Evolutionary conservation across 1,140 invertebrate genomes (phyloP), one percentile per base, ranked within the genome.

Genomic region (Cotesia typhae): DNA sequence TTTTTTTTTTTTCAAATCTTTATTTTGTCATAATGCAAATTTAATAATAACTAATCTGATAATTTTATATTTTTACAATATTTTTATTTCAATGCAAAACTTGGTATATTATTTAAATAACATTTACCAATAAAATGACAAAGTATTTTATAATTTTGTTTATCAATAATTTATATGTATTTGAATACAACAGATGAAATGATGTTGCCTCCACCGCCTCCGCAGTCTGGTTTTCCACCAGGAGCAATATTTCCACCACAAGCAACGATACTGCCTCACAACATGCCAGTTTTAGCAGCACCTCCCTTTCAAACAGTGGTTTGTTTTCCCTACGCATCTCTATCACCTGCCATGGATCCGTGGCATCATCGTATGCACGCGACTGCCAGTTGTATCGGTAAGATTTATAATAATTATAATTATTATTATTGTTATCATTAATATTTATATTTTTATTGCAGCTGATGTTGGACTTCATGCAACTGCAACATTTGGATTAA

Each of bases 261-360:
- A 61, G 74, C 80, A 47, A 79, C 82, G 17, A 81, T 85, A 71
- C 55, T 85, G 68, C 75, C 82, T 5, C 81, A 83, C 78, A 84
- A 87, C 77, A 73, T 89, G 79, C 82, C 90, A 74, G 89, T 89
- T 35, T 89, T 90, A 12, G 87, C 89, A 4, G 85, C 89, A 74
- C 80, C 89, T 74, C 79, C 86, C 4, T 85, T 83, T 79, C 88
- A 90, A 64, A 88, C 88, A 12, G 88, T 91, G 61, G 91, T 95
- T 75, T 95, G 94, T 86, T 96, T 95, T 95, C 92, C 93, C 0
- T 97, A 97, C 87, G 95, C 95, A 10, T 96, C 94, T 75, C 95
- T 95, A 47, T 95, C 95, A 37, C 87, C 4, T 79, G 83, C 47
- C 82, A 76, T 37, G 83, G 71, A 72, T 84, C 12, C 81, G 81